Conservation (phyloP, 2,113 vertebrate species). For the Columbina picui region DNA sequence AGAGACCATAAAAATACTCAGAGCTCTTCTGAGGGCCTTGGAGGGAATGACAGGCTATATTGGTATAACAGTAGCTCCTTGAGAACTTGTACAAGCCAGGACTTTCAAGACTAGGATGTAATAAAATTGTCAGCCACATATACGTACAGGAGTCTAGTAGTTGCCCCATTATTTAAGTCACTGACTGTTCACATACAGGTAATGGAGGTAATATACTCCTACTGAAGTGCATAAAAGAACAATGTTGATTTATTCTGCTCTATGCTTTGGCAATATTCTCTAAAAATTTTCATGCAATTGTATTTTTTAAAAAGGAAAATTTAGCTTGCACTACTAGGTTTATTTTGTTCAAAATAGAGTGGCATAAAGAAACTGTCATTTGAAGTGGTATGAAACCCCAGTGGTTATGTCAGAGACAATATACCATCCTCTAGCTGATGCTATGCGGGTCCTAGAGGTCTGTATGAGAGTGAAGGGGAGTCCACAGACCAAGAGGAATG, state of each 20-base stretch:
- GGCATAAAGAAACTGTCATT: neutral
- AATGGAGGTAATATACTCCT: neutral
- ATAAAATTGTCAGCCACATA: neutral
- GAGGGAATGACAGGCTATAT: neutral
- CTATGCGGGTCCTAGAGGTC: neutral
- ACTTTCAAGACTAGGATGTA: neutral
- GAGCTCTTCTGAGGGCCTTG: neutral
- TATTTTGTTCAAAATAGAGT: neutral
- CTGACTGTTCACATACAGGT: neutral
- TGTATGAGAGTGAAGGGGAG: neutral
- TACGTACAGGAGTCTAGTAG: neutral
- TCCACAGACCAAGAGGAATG: neutral
- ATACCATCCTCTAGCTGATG: neutral
- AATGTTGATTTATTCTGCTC: neutral
- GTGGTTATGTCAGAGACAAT: neutral
- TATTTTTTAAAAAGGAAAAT: neutral
- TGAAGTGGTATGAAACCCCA: neutral
- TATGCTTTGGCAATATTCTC: neutral
- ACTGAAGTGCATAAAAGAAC: neutral
- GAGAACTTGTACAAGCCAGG: neutral
- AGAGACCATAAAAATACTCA: neutral
- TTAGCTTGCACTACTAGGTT: neutral
- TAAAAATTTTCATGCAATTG: neutral
- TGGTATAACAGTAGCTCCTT: neutral
- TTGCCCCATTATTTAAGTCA: neutral